Evolutionary conservation across 1,140 invertebrate genomes (phyloP).

Genomic region (Pseudomyrmex sp.): DNA sequence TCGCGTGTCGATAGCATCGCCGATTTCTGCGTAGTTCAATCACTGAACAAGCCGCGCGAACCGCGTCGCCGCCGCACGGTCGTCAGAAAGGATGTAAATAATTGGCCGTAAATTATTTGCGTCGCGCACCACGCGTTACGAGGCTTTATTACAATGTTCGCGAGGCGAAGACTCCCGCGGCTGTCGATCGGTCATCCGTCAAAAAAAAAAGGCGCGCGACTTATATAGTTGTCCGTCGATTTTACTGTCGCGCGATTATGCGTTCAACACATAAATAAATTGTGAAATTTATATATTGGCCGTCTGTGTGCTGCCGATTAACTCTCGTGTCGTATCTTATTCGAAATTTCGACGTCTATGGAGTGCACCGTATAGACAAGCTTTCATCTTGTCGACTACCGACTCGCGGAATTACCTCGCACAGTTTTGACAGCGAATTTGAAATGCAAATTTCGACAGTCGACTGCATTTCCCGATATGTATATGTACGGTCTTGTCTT

Average conservation of each 20-base stretch:
- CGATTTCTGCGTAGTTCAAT: slow-evolving; percentile 62
- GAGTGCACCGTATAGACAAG: neutral
- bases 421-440: slow-evolving; percentile 49
- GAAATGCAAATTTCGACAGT: slow-evolving; percentile 64
- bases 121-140: slow-evolving; percentile 17
- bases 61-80: slow-evolving; percentile 29
- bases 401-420: slow-evolving; percentile 2
- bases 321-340: neutral
- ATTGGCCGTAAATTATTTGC: slow-evolving; percentile 67
- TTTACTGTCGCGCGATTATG: neutral
- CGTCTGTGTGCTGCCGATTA: neutral
- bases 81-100: slow-evolving; percentile 58
- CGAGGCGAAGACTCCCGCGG: neutral
- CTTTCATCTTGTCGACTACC: neutral
- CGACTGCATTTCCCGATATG: slow-evolving; percentile 51
- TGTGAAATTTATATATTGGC: too few relatives aligned
- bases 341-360: slow-evolving; percentile 15
- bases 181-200: slow-evolving; percentile 45
- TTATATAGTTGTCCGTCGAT: slow-evolving; percentile 13
- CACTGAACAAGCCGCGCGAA: slow-evolving; percentile 36
- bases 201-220: slow-evolving; percentile 27
- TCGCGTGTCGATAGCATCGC: slow-evolving; percentile 66
- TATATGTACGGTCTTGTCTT: neutral
- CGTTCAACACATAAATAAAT: neutral
- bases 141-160: neutral